A percentile compares a stretch with the other conserved stretches of the same genome.
Conservation (phyloP, 2,888 invertebrate genomes). For the Cephonodes hylas region DNA sequence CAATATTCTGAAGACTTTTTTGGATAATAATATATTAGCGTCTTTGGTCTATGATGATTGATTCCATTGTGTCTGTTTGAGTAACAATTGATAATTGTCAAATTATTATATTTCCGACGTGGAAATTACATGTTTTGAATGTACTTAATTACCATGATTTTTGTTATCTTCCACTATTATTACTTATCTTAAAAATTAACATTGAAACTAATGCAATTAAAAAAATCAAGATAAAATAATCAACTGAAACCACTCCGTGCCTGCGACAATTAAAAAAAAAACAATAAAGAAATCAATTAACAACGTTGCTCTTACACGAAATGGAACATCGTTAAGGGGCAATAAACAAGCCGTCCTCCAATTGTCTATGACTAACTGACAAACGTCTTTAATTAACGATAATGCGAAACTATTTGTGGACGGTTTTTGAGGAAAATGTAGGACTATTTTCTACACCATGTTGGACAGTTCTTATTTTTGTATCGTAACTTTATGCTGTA, state of each 20-base stretch:
- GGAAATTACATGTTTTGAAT: too few species aligned
- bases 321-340: constrained; percentile 8
- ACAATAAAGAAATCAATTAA: not conserved
- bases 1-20: not conserved
- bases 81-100: not conserved
- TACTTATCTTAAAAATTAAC: too few species aligned
- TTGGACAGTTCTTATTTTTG: not conserved
- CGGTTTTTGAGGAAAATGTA: constrained; percentile 17
- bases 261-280: not conserved
- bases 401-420: constrained; percentile 42
- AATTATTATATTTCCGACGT: not conserved
- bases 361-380: constrained; percentile 28
- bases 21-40: not conserved
- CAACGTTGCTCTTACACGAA: not conserved
- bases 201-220: too few species aligned
- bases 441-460: not conserved
- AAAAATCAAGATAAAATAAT: not conserved
- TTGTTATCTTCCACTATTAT: too few species aligned
- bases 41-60: not conserved
- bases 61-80: not conserved
- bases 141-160: too few species aligned
- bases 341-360: constrained; percentile 31
- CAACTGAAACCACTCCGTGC: not conserved
- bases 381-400: constrained; percentile 25
- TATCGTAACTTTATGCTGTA: too few species aligned